These are phyloP conservation scores for Aptenodytes patagonicus DNA, from an alignment of 2,113 vertebrate species.

Conservation along the genomic window DNA sequence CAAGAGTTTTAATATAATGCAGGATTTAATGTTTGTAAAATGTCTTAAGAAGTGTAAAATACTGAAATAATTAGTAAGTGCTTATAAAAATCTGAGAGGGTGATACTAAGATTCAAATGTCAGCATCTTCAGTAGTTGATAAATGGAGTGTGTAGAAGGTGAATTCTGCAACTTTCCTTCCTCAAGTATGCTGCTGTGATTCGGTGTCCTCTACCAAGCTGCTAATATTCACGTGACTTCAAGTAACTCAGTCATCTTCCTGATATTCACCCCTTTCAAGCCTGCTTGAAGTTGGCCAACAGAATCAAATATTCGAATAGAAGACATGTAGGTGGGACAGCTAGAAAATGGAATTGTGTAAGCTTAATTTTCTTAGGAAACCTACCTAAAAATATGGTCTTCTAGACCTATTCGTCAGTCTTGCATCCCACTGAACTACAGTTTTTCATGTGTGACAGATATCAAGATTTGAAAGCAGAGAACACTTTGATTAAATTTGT, in stretches of 20 bases:
- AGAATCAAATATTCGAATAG: neutral
- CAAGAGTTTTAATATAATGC: neutral
- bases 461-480: neutral
- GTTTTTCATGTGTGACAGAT: neutral
- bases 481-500: slow-evolving; percentile 2
- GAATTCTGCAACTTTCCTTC: neutral
- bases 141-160: neutral
- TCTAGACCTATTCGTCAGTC: neutral
- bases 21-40: neutral
- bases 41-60: neutral
- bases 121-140: neutral
- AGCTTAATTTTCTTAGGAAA: neutral
- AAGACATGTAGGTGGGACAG: neutral
- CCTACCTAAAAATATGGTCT: neutral
- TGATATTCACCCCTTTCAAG: neutral
- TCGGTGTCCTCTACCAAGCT: neutral
- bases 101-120: neutral
- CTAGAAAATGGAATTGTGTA: neutral
- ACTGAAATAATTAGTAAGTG: neutral
- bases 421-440: neutral
- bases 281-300: neutral
- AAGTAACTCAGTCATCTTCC: neutral
- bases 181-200: neutral
- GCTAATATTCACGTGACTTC: neutral
- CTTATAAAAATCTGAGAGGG: neutral